A percentile compares a stretch with the other conserved stretches of the same genome.
phyloP scores from a whole-genome alignment of 1,140 invertebrate species.

The Drosophila lacteicornis region DNA sequence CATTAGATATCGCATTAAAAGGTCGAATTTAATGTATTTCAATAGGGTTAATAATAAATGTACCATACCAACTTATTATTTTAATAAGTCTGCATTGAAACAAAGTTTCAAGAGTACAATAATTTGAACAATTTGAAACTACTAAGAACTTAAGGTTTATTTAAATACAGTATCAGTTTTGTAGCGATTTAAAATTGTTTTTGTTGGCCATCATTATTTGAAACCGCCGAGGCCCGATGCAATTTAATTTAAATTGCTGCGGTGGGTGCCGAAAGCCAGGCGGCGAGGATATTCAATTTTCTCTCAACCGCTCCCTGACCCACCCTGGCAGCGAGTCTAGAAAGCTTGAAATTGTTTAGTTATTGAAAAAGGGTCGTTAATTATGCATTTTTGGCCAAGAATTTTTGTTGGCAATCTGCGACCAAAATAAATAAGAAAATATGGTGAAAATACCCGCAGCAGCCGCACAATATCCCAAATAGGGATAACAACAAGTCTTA shows the following conservation, averaged over 20 bases:
- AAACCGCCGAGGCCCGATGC: slow-evolving; percentile 14
- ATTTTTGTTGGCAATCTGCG: slow-evolving; percentile 24
- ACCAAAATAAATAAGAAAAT: slow-evolving; percentile 32
- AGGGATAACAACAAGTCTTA: slow-evolving; percentile 12
- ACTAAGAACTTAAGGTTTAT: background rate
- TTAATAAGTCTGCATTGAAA: too few species aligned
- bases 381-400: slow-evolving; percentile 48
- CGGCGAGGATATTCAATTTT: slow-evolving; percentile 13
- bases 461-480: slow-evolving; percentile 25
- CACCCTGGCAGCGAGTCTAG: slow-evolving; percentile 9
- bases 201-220: background rate
- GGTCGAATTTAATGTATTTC: too few species aligned
- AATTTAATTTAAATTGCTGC: slow-evolving; percentile 70
- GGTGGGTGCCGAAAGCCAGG: slow-evolving; percentile 34
- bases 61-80: too few species aligned
- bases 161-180: background rate
- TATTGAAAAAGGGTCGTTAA: slow-evolving; percentile 52
- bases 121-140: too few species aligned
- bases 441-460: slow-evolving; percentile 11
- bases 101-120: too few species aligned
- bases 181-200: slow-evolving; percentile 1
- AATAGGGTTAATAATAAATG: too few species aligned
- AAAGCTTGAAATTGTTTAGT: slow-evolving; percentile 55
- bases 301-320: background rate
- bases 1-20: too few species aligned